Conservation (phyloP, 1,140 invertebrate species). For the Centruroides sculpturatus region DNA sequence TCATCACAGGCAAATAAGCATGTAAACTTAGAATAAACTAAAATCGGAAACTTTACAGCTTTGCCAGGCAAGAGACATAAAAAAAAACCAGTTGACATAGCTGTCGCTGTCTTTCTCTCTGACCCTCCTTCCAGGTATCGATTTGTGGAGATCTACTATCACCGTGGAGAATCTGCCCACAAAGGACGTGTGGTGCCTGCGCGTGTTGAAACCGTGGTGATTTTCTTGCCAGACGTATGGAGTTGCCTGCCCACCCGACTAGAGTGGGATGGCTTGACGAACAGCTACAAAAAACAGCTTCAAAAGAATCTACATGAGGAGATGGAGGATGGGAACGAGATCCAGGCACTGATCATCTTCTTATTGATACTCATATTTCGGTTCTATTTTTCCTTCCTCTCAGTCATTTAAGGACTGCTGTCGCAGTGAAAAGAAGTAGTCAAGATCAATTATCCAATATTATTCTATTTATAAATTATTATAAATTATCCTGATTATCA, state of each 20-base stretch:
- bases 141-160: constrained; percentile 92
- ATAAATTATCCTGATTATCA: too few species aligned
- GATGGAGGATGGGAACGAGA: constrained; percentile 20
- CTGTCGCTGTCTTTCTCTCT: constrained; percentile 22
- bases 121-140: constrained; percentile 62
- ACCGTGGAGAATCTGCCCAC: constrained; percentile 61
- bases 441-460: too few species aligned
- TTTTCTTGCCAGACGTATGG: constrained; percentile 95
- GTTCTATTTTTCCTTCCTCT: constrained; percentile 9
- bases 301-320: constrained; percentile 40
- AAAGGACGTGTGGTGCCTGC: constrained; percentile 64
- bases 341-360: constrained; percentile 31
- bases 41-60: too few species aligned
- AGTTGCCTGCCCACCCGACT: constrained; percentile 70
- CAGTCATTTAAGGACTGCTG: background rate
- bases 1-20: too few species aligned
- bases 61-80: too few species aligned
- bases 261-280: constrained; percentile 68
- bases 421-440: too few species aligned
- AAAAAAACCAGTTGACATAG: constrained; percentile 2
- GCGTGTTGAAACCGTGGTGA: constrained; percentile 82
- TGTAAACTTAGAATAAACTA: too few species aligned
- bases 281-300: constrained; percentile 62
- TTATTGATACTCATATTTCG: constrained; percentile 9
- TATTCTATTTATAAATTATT: too few species aligned